Conservation (phyloP, 2,113 vertebrate genomes). For the Cromileptes altivelis region DNA sequence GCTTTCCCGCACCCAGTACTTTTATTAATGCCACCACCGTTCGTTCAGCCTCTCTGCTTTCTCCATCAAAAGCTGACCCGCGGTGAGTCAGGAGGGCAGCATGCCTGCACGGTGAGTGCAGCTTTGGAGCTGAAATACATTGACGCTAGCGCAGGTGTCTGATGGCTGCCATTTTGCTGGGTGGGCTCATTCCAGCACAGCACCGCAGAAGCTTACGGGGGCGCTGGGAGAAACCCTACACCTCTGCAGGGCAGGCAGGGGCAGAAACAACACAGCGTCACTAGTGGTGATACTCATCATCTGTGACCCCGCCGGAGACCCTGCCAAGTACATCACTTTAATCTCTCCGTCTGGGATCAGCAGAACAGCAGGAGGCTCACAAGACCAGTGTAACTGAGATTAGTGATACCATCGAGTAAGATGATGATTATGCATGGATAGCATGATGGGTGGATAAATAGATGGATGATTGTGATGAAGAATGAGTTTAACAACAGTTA, state of each 20-base stretch:
- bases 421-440: slow-evolving; percentile 31
- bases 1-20: slow-evolving; percentile 17
- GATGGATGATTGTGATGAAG: slow-evolving; percentile 16
- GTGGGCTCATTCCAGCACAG: slow-evolving; percentile 64
- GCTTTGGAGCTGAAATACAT: slow-evolving; percentile 10
- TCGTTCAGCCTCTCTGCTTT: slow-evolving; percentile 24
- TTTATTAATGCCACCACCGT: slow-evolving; percentile 1
- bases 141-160: slow-evolving; percentile 55
- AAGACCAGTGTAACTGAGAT: slow-evolving; percentile 49
- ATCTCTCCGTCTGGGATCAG: slow-evolving; percentile 58
- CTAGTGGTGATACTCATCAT: slow-evolving; percentile 47
- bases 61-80: slow-evolving; percentile 6
- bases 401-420: slow-evolving; percentile 40
- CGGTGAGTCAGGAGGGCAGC: slow-evolving; percentile 38
- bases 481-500: slow-evolving; percentile 7
- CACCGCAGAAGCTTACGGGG: slow-evolving; percentile 17
- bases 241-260: slow-evolving; percentile 39
- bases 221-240: slow-evolving; percentile 64
- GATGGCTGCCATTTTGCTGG: slow-evolving; percentile 69
- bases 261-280: slow-evolving; percentile 39
- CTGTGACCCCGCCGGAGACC: slow-evolving; percentile 32
- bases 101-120: slow-evolving; percentile 21
- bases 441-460: background rate
- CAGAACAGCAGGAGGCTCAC: slow-evolving; percentile 38
- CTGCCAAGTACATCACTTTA: slow-evolving; percentile 51